Base-by-base conservation (phyloP, 2,888 invertebrate genomes). In the Thymelicus acteon region DNA sequence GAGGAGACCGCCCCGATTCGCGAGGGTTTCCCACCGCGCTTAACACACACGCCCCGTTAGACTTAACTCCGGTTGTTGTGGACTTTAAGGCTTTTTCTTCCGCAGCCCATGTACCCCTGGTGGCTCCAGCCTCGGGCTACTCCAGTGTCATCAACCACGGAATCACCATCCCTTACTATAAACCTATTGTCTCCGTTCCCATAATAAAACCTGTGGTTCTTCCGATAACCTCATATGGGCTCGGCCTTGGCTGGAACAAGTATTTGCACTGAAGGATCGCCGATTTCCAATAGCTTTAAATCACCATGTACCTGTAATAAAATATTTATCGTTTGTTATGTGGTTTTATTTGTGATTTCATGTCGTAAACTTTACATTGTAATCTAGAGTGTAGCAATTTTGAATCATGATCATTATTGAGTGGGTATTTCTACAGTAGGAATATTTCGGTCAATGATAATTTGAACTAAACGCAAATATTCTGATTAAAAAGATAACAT, bases 111-210 rank as follows among this genome's bases (percentile, higher is more conserved):
- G 68, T 75, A 7, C 75, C 76, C 62, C 70, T 75, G 48, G 72
- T 75, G 72, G 72, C 84, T 63, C 81, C 83, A 49, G 84, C 82
- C 15, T 84, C 84, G 44, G 80, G 81, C 64, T 84, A 81, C 75
- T 85, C 87, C 67, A 88, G 81, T 78, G 66, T 85, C 72, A 74
- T 90, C 75, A 86, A 89, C 83, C 90, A 89, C 73, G 89, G 89
- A 44, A 70, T 83, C 70, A 78, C 84, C 66, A 72, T 89, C 70
- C 86, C 87, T 49, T 79, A 31, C 31, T 31, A 74, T 31, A 77
- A 81, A 8, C 72, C 75, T 15, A 70, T 77, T 64, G 67, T 80
- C 72, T 75, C 82, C 44, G 77, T 83, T 8, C 82, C 85, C 10
- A 76, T 87, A 72, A 77, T 82, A 63, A 75, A 74, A 24, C 84